phyloP scores from a whole-genome alignment of 2,113 vertebrate genomes.

The Zosterops hypoxanthus region DNA sequence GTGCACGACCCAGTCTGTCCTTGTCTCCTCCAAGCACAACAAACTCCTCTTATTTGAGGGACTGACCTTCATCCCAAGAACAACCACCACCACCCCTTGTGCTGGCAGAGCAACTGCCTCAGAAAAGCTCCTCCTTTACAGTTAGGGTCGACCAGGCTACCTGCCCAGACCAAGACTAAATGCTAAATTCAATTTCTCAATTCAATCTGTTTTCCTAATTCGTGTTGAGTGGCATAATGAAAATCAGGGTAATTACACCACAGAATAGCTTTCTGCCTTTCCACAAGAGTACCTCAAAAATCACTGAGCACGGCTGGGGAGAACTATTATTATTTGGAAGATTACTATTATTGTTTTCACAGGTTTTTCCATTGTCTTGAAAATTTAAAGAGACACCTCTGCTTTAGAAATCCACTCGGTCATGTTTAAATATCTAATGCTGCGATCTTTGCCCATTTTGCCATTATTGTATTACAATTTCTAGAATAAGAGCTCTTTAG shows the following conservation, averaged over 20 bases:
- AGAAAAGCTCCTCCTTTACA: neutral
- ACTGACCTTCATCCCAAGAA: neutral
- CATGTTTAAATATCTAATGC: fast-evolving
- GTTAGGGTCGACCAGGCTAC: neutral
- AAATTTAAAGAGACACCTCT: neutral
- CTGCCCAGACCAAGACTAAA: neutral
- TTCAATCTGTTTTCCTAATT: neutral
- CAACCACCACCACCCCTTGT: neutral
- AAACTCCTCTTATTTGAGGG: neutral
- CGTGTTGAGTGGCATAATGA: neutral
- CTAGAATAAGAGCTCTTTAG: neutral
- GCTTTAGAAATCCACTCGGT: neutral
- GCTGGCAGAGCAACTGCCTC: neutral
- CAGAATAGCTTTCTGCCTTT: neutral
- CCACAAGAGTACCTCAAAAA: neutral
- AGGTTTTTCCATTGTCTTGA: neutral
- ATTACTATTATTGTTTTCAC: neutral
- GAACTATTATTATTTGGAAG: neutral
- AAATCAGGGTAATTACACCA: neutral
- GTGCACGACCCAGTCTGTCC: neutral
- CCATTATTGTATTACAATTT: neutral
- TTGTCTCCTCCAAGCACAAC: neutral
- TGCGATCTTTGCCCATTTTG: neutral
- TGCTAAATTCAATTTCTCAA: neutral
- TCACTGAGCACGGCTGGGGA: neutral